phyloP scores from a whole-genome alignment of 2,797 vertebrate species.

The Lateolabrax maculatus region DNA sequence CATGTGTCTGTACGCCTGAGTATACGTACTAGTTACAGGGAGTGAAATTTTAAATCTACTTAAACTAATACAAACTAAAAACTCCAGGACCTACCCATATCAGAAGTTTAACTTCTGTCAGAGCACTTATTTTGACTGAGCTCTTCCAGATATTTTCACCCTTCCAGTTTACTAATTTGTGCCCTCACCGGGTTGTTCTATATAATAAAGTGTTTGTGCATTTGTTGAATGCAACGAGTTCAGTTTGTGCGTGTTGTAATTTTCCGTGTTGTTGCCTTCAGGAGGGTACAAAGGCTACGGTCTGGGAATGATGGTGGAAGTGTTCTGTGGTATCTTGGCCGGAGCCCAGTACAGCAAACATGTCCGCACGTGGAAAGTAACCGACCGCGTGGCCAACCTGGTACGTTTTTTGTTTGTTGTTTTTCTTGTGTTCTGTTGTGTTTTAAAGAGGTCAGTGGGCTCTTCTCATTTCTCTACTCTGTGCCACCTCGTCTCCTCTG shows the following conservation, averaged over 20 bases:
- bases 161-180: no score
- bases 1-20: no score
- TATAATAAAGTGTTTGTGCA: background rate
- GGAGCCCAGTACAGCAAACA: conserved; percentile 83
- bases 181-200: no score
- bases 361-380: conserved; percentile 85
- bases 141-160: no score
- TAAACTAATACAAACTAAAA: background rate
- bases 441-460: background rate
- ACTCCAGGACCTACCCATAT: no score
- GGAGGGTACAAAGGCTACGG: conserved; percentile 88
- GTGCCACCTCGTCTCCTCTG: background rate
- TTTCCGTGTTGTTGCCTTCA: conserved; percentile 52
- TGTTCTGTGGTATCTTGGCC: conserved; percentile 86
- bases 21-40: no score
- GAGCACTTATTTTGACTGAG: no score
- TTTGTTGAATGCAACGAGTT: no score
- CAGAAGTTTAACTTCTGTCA: background rate
- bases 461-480: background rate
- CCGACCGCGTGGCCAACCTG: conserved; percentile 81
- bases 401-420: conserved; percentile 51
- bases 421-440: background rate
- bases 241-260: background rate
- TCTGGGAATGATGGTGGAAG: conserved; percentile 87
- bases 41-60: background rate